Base-by-base conservation (phyloP, 2,888 invertebrate species). In the Seira sanloemensis region DNA sequence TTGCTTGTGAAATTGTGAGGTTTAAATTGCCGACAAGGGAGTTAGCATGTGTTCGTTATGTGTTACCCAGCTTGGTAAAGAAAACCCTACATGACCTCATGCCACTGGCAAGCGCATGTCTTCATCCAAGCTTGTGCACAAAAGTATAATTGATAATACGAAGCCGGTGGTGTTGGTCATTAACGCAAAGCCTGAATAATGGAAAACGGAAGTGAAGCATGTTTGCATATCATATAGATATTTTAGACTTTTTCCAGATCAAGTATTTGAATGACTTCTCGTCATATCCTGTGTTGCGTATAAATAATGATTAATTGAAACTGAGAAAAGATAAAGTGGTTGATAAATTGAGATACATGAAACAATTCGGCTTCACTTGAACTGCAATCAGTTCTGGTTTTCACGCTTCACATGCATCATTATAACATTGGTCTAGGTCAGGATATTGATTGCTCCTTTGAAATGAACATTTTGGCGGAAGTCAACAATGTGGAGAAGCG, bases 291-390 rank as follows among this genome's bases (percentile, higher is more conserved):
- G 71, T 69, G 68, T n/a, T n/a, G 12, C 18, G 21, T 67, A 65
- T 68, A 82, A 82, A 81, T 82, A 80, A 87, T 87, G 88, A 88
- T 87, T 86, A 88, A 88, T 88, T 81, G 88, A 76, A 82, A 81
- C 79, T 69, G 82, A 78, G 84, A 86, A 86, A 84, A 86, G 86
- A 86, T 86, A 80, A 58, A 83, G 87, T 80, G 78, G 83, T 86
- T 79, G 86, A 86, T 88, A 82, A 88, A 82, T 72, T 84, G 79
- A 69, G 68, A 46, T 76, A 7, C 5, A 37, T 37, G 37, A 37
- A 37, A 37, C 4, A 37, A 37, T 37, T 4, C 4, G 12, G 74
- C 65, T 74, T 58, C 25, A 58, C 65, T 65, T 74, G 24, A 19
- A 62, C 18, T 9, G n/a, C 4, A 21, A 62, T 62, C 62, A 4